Evolutionary conservation across 2,113 vertebrate species (phyloP), one percentile per base, ranked within the genome.

Genomic region (Romanogobio albipinnatus): DNA sequence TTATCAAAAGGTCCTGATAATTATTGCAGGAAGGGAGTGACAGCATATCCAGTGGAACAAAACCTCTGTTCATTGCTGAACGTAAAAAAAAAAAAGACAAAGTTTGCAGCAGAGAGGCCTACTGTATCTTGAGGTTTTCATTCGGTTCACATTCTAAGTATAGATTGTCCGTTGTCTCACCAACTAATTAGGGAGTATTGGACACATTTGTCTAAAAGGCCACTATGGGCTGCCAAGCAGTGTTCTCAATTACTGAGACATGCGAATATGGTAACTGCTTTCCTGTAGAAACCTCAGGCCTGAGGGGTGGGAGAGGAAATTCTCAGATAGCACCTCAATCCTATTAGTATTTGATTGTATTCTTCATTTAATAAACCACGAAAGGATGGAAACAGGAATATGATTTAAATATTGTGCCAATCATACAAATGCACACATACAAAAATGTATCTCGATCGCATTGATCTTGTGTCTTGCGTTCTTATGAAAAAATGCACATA

Each of bases 61-160:
- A 77, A 53, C 22, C 61, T 66, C 82, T 84, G 83, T 84, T 84
- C 74, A 84, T 84, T 84, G 83, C 77, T 68, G 47, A 84, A 22
- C 29, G 22, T 56, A 56, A 22, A 77, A 56, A 84, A 58, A n/a
- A 19, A 29, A 29, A 2, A 36, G 13, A 24, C 3, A 14, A 68
- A 61, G 68, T 84, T 66, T 47, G 29, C 64, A 74, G 33, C 39
- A 66, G 15, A 77, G 83, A 45, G 39, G 75, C 83, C 73, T 76
- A 74, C n/a, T 24, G 49, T 74, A 76, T 68, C 71, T 82, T 82
- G 71, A 58, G 79, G 78, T 70, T 86, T 86, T 82, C 29, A 77
- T 77, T 59, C 43, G 9, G 36, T 78, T 49, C 76, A 43, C 73
- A 56, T 75, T 86, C 56, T 33, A 81, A 76, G 84, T 79, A 75